Percentiles rank a stretch among this genome's conserved stretches.
These are phyloP conservation scores for Neodiprion virginianus DNA, from an alignment of 1,140 invertebrate genomes.

Conservation along the genomic window DNA sequence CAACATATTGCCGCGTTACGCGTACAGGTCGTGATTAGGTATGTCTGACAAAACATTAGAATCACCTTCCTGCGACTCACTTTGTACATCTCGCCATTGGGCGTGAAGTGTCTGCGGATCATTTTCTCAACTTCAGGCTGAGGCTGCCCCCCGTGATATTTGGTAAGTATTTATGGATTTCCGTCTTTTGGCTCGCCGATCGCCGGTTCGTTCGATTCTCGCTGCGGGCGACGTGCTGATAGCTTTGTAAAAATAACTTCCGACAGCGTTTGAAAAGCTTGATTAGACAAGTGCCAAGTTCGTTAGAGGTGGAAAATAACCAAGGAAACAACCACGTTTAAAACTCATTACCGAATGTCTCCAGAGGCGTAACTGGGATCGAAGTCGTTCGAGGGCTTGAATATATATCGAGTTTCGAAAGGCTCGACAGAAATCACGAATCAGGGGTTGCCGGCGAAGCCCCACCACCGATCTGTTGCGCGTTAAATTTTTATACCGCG, in stretches of 20 bases:
- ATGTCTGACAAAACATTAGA: no score
- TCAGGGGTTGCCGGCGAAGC: background rate
- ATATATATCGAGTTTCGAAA: background rate
- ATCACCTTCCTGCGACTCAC: background rate
- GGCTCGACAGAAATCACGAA: background rate
- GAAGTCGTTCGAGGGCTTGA: background rate
- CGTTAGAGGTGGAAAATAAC: no score
- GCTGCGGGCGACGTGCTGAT: background rate
- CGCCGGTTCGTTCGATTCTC: background rate
- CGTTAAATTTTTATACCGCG: background rate
- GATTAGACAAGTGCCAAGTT: no score
- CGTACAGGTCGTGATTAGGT: no score
- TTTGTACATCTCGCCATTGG: background rate
- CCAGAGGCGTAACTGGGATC: background rate
- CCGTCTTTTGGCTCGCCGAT: background rate
- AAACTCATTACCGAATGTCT: background rate
- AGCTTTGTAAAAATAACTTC: background rate
- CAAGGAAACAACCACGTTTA: background rate
- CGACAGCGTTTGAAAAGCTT: no score
- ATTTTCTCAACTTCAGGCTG: background rate
- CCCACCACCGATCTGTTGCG: background rate
- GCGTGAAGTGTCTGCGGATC: background rate
- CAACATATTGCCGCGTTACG: no score
- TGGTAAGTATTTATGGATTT: background rate
- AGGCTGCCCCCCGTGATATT: background rate